These are phyloP conservation scores for Heteractis magnifica DNA, from an alignment of 92 coral and sea anemone species.

Conservation along the genomic window DNA sequence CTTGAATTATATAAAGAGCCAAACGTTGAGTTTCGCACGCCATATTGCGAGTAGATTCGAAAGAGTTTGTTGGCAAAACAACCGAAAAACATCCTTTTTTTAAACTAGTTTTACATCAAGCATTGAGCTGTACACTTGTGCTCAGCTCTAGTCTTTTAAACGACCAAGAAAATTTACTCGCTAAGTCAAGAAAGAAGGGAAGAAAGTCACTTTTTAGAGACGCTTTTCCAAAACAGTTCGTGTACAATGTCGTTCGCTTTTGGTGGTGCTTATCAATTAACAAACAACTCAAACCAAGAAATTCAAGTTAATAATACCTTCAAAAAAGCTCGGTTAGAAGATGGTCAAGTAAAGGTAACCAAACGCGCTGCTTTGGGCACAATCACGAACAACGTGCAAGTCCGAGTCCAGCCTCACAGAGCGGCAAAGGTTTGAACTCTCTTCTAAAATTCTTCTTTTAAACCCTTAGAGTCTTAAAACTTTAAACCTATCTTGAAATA, in stretches of 20 bases:
- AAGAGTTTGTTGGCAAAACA: constrained; percentile 6
- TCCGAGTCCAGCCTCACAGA: constrained; percentile 95
- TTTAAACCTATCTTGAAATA: background rate
- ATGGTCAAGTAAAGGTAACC: constrained; percentile 74
- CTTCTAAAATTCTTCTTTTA: background rate
- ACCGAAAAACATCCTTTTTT: background rate
- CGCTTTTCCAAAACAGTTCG: constrained; percentile 16
- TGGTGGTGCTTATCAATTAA: constrained; percentile 73
- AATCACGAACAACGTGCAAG: constrained; percentile 81
- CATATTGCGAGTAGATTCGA: constrained; percentile 50
- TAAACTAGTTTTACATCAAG: background rate
- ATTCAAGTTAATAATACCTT: constrained; percentile 65
- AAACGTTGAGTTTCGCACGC: constrained; percentile 81
- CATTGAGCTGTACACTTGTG: constrained; percentile 1
- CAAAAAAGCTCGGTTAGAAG: constrained; percentile 81
- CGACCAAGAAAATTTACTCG: background rate
- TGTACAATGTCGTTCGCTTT: constrained; percentile 79
- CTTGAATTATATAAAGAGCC: constrained; percentile 76
- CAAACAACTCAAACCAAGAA: constrained; percentile 66
- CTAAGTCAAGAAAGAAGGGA: background rate
- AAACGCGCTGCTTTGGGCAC: constrained; percentile 97
- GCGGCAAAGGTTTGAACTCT: constrained; percentile 76
- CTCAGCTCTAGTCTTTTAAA: constrained; percentile 14
- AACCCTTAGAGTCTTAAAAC: background rate
- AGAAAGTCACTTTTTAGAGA: background rate